Conservation (phyloP, 1,140 invertebrate species). For the Colletes latitarsis region DNA sequence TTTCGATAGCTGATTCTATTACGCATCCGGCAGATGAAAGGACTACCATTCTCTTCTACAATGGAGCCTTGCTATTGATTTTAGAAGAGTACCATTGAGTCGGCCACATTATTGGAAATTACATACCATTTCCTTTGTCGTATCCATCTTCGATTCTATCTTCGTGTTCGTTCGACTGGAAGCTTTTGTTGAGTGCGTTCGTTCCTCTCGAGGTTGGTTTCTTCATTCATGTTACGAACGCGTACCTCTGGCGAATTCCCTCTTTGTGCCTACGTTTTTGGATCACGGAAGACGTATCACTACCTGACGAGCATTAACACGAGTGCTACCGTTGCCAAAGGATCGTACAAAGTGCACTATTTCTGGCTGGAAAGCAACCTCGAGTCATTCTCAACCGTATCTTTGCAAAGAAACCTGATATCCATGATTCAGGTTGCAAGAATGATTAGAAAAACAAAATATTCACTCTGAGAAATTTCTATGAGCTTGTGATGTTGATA, state of each 20-base stretch:
- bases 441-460: no score
- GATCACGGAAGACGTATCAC: background rate
- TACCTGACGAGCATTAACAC: background rate
- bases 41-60: background rate
- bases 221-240: background rate
- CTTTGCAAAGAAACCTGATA: no score
- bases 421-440: no score
- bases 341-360: background rate
- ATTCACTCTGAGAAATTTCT: no score
- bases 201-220: background rate
- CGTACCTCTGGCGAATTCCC: background rate
- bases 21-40: background rate
- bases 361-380: no score
- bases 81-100: slow-evolving; percentile 10
- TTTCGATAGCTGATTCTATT: slow-evolving; percentile 23
- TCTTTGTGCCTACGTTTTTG: background rate
- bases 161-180: background rate
- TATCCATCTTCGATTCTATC: slow-evolving; percentile 14
- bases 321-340: no score
- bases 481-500: no score
- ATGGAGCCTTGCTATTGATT: slow-evolving; percentile 22
- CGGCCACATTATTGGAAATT: slow-evolving; percentile 40
- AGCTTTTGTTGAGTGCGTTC: background rate
- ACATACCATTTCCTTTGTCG: slow-evolving; percentile 28
- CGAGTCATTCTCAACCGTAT: no score